Conservation (phyloP, 2,888 invertebrate genomes). For the Junonia oenone region DNA sequence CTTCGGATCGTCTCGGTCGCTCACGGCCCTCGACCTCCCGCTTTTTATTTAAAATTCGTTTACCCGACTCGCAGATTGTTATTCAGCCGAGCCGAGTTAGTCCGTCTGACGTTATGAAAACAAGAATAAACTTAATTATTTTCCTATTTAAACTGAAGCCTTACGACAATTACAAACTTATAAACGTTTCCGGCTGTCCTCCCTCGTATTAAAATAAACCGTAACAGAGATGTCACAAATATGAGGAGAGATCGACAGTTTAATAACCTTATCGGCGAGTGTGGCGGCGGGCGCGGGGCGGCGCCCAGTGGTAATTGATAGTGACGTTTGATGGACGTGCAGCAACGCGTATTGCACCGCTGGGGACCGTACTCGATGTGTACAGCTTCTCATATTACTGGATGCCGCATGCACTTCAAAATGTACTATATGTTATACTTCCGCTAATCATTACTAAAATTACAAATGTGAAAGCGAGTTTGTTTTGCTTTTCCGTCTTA, state of each 20-base stretch:
- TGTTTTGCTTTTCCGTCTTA: no score
- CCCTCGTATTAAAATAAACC: slow-evolving; percentile 11
- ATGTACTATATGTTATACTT: neutral
- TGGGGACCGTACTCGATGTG: slow-evolving; percentile 42
- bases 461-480: no score
- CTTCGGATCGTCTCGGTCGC: slow-evolving; percentile 58
- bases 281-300: slow-evolving; percentile 37
- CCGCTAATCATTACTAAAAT: neutral
- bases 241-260: slow-evolving; percentile 45
- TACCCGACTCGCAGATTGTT: slow-evolving; percentile 69
- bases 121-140: slow-evolving; percentile 62
- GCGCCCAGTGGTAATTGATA: slow-evolving; percentile 64
- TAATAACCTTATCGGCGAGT: slow-evolving; percentile 48
- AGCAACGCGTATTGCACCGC: slow-evolving; percentile 55
- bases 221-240: slow-evolving; percentile 23
- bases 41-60: slow-evolving; percentile 77
- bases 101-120: slow-evolving; percentile 57
- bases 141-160: slow-evolving; percentile 47
- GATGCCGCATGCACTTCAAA: slow-evolving; percentile 6
- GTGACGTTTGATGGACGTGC: slow-evolving; percentile 72
- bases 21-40: slow-evolving; percentile 55
- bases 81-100: slow-evolving; percentile 51
- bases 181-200: slow-evolving; percentile 18
- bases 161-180: slow-evolving; percentile 36
- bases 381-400: slow-evolving; percentile 3